Evolutionary conservation across 2,797 vertebrate species (phyloP).

Genomic region (Catharus ustulatus): DNA sequence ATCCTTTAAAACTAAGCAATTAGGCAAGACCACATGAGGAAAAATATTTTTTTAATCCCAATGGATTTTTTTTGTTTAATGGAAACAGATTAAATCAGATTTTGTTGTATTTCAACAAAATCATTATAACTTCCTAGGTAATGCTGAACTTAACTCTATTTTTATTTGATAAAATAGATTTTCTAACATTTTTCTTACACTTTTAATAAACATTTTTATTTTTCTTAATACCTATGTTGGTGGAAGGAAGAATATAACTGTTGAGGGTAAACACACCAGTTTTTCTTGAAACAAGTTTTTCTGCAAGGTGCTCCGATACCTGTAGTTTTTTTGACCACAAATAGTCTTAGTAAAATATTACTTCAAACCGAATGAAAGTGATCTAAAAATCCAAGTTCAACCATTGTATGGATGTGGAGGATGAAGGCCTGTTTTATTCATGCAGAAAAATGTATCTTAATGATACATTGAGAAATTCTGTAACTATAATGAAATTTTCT

Average conservation of each 20-base stretch:
- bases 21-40: background rate
- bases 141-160: background rate
- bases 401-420: background rate
- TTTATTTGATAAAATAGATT: background rate
- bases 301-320: background rate
- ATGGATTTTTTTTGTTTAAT: background rate
- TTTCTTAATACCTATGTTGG: background rate
- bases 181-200: background rate
- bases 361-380: background rate
- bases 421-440: background rate
- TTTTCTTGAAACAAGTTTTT: background rate
- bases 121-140: background rate
- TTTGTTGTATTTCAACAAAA: background rate
- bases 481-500: background rate
- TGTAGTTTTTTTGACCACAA: background rate
- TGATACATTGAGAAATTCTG: background rate
- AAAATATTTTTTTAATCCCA: background rate
- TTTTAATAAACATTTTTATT: background rate
- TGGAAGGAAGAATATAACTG: background rate
- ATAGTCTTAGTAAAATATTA: background rate
- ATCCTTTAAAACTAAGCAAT: background rate
- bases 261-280: background rate
- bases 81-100: background rate
- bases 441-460: background rate
- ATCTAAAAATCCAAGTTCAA: background rate